Evolutionary conservation across 2,888 invertebrate species (phyloP), one percentile per base, ranked within the genome.

Genomic region (Thelaira solivaga): DNA sequence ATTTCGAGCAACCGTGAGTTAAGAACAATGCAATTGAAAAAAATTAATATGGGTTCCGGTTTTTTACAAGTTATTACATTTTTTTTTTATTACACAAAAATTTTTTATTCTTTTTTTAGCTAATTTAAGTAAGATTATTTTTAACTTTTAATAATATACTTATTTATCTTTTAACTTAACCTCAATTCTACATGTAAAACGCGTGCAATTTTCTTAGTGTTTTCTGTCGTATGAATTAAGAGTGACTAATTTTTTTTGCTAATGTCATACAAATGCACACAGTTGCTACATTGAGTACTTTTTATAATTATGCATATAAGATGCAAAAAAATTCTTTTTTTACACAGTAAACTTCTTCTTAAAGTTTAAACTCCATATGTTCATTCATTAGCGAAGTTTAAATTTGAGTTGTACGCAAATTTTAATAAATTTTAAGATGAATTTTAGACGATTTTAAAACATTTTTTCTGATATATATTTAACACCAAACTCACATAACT

Each of bases 121-220:
- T 34, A n/a, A 4, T 16, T 31, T 16, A 34, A 29, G 65, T 36
- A 45, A 13, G 13, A 29, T 1, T 36, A 43, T 18, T 65, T 47
- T 16, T 8, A 36, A 10, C 20, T 67, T 55, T 16, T 55, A 55
- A 49, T 16, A 45, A 11, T 24, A 41, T 73, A 74, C 76, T 75
- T 81, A 80, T 76, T 75, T 78, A 57, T 73, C 71, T 49, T 80
- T 80, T 78, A 79, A 80, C 81, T 80, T 80, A 80, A 76, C 71
- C 80, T 77, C 80, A 76, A 81, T 65, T 69, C 45, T 13, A 43
- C 49, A 61, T 71, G 69, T 53, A 71, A 78, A 78, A 71, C 69
- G 78, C 78, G 78, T 78, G 78, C 49, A 65, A 41, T 55, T 41
- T 34, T 26, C 39, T 20, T 62, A 55, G 55, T 76, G 45, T 76